A percentile compares a stretch with the other conserved stretches of the same genome.
phyloP scores from a whole-genome alignment of 2,797 vertebrate species.

The Euphonia xanthogaster region DNA sequence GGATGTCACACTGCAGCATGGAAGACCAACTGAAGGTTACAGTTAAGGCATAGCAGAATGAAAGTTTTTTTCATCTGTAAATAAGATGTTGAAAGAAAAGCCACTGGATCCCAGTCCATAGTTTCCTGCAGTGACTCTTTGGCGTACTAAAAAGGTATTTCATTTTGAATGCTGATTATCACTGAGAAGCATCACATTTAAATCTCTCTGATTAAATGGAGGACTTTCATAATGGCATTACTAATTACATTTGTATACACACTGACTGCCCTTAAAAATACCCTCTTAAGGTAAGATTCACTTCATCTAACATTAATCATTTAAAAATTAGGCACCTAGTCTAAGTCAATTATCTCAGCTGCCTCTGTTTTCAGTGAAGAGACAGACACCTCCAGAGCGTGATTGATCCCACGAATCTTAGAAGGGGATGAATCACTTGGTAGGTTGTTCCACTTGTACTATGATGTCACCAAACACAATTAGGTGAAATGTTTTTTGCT shows the following conservation, averaged over 20 bases:
- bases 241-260: slow-evolving; percentile 46
- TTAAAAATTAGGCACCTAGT: slow-evolving; percentile 41
- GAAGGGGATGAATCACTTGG: background rate
- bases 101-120: background rate
- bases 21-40: background rate
- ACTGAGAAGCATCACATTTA: background rate
- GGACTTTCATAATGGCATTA: slow-evolving; percentile 22
- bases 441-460: background rate
- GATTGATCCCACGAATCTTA: background rate
- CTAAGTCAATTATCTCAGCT: slow-evolving; percentile 25
- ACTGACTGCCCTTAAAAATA: slow-evolving; percentile 45
- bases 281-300: slow-evolving; percentile 34
- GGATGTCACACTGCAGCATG: background rate
- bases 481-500: background rate
- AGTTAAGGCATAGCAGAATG: background rate
- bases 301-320: slow-evolving; percentile 37
- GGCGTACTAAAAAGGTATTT: background rate
- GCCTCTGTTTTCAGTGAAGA: background rate
- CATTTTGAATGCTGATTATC: background rate
- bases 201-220: slow-evolving; percentile 44
- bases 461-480: background rate
- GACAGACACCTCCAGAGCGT: background rate
- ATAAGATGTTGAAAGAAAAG: background rate
- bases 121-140: background rate
- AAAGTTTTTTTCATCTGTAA: background rate